Base-by-base conservation (phyloP, 2,797 vertebrate genomes). In the Delichon dasypus region DNA sequence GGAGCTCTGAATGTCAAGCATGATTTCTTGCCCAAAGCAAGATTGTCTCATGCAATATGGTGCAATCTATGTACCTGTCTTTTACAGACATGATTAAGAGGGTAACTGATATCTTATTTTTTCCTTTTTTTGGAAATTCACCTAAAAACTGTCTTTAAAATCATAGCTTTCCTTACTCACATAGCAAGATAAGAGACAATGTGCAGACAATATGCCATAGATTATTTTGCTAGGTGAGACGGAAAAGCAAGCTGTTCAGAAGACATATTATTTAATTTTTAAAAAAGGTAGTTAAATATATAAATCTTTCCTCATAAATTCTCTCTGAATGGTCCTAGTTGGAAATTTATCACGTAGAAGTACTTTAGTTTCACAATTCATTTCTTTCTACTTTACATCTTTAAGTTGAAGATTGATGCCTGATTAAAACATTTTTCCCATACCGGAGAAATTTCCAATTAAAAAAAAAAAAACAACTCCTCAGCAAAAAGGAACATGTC, bases 181-280 rank as follows among this genome's bases (percentile, higher is more conserved):
- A 22, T 54, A 71, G 74, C 22, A 16, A 71, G 80, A 64, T 85
- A 91, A 92, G 45, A 92, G 74, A 88, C 54, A 88, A 81, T 62
- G 51, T 57, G 58, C 70, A 84, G 77, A 72, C 47, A 77, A 74
- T 80, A 68, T 74, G 72, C 44, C 53, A 54, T 80, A 66, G 47
- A 88, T 94, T 94, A 90, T 89, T 97, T 95, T 92, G 65, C 36
- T 88, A 55, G 68, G 53, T 85, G 78, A 83, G 82, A 89, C 94
- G 27, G 16, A 92, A 94, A 95, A 92, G 78, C 66, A 91, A 89
- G 81, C n/a, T 88, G 61, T 95, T 94, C 88, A 62, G 81, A 95
- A 93, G 96, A 95, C 38, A 4, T 83, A 95, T 82, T 93, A 72
- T 85, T 91, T 87, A 92, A 67, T 96, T 94, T 94, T 85, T 38